Evolutionary conservation across 1,140 invertebrate genomes (phyloP).

Genomic region (Proctacanthus coquilletti): DNA sequence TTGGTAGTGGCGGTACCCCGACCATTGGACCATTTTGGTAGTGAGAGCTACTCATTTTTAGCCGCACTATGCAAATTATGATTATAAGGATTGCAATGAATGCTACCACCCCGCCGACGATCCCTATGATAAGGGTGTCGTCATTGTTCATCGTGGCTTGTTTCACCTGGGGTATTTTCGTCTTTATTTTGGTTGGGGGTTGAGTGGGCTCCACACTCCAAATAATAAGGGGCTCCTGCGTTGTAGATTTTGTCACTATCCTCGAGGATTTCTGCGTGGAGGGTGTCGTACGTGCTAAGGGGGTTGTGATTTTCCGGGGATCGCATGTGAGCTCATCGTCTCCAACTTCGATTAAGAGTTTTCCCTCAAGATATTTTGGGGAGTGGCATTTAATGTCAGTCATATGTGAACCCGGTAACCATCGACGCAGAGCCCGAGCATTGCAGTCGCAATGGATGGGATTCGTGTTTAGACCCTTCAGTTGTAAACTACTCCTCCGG

Average conservation of each 20-base stretch:
- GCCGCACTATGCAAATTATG: conserved; percentile 69
- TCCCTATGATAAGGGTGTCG: conserved; percentile 81
- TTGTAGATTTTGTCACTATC: conserved; percentile 35
- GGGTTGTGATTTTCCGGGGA: conserved; percentile 37
- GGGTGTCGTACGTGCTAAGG: conserved; percentile 29
- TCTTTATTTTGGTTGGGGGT: conserved; percentile 36
- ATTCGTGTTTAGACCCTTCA: conserved; percentile 57
- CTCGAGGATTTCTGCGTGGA: conserved; percentile 27
- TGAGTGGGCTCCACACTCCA: conserved; percentile 62
- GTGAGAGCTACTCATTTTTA: conserved; percentile 46
- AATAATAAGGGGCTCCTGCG: conserved; percentile 67
- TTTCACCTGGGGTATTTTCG: conserved; percentile 38
- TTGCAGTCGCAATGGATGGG: conserved; percentile 77
- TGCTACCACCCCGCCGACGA: conserved; percentile 78
- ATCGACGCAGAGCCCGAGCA: conserved; percentile 56
- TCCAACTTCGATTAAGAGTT: conserved; percentile 52
- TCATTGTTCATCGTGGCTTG: conserved; percentile 56
- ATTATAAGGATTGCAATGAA: conserved; percentile 79
- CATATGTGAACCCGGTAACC: conserved; percentile 48
- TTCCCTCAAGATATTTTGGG: conserved; percentile 50
- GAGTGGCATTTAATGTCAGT: conserved; percentile 44
- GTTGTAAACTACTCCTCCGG: conserved; percentile 49
- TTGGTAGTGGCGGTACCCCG: conserved; percentile 33
- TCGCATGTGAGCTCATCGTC: conserved; percentile 68
- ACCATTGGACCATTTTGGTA: conserved; percentile 47